phyloP scores from a whole-genome alignment of 1,140 invertebrate species.

The Bilobella aurantiaca region DNA sequence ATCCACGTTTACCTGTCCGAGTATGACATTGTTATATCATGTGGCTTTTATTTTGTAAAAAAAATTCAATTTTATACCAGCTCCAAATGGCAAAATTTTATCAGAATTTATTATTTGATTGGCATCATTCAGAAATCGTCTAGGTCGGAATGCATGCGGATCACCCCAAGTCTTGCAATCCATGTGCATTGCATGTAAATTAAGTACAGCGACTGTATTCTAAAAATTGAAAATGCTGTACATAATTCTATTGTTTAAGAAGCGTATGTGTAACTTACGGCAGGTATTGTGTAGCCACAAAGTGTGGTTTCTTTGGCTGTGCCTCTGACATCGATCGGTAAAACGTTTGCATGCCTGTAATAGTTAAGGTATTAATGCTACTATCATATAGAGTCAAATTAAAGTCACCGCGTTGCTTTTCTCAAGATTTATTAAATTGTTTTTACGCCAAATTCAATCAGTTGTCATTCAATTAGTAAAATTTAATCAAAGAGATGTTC shows the following conservation, averaged over 20 bases:
- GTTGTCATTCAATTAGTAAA: too few species aligned
- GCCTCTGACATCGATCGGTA: not conserved
- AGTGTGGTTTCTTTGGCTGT: not conserved
- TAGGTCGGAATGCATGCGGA: conserved; percentile 60
- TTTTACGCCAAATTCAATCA: too few species aligned
- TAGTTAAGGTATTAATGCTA: too few species aligned
- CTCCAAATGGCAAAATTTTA: conserved; percentile 13
- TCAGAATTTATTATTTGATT: not conserved
- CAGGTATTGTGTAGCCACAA: not conserved
- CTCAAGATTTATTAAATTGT: too few species aligned
- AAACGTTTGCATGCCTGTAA: not conserved
- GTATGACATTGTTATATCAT: not conserved
- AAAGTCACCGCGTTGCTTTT: too few species aligned
- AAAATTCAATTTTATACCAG: not conserved
- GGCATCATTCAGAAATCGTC: conserved; percentile 51
- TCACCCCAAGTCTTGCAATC: conserved; percentile 57
- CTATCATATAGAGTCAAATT: too few species aligned
- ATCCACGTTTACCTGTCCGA: conserved; percentile 6
- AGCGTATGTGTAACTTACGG: not conserved
- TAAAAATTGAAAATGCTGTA: conserved; percentile 38
- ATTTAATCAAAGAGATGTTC: too few species aligned
- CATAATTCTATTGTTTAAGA: not conserved
- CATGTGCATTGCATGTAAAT: conserved; percentile 62
- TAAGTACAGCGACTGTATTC: conserved; percentile 71
- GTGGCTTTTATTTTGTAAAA: not conserved